Conservation (phyloP, 1,140 invertebrate species). For the Trialeurodes vaporariorum region DNA sequence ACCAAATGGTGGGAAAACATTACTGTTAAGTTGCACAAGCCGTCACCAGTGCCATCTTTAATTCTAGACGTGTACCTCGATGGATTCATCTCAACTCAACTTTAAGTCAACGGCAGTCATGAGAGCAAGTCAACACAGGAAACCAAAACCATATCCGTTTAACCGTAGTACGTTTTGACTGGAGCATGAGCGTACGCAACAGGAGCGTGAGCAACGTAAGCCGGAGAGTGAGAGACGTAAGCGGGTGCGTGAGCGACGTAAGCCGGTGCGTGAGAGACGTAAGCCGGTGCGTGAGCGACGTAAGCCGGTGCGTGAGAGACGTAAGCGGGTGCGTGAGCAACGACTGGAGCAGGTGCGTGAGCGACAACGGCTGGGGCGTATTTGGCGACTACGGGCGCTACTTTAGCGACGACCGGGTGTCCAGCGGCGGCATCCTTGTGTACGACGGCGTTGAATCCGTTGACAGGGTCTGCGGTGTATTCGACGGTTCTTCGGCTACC, state of each 20-base stretch:
- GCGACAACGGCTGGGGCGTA: no score
- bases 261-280: neutral
- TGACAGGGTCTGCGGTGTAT: slow-evolving; percentile 28
- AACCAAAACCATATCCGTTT: no score
- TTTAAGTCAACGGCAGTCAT: no score
- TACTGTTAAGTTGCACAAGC: no score
- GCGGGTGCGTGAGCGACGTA: neutral
- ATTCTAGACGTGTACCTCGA: no score
- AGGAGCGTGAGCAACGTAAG: neutral
- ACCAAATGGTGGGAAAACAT: no score
- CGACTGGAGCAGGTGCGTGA: neutral
- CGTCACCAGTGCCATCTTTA: no score
- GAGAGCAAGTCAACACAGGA: no score
- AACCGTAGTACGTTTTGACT: neutral
- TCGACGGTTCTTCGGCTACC: slow-evolving; percentile 29
- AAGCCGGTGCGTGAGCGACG: neutral
- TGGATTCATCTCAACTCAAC: no score
- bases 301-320: neutral
- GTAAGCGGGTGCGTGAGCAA: neutral
- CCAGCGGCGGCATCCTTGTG: slow-evolving; percentile 17
- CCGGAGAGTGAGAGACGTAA: neutral
- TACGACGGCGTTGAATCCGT: slow-evolving; percentile 25
- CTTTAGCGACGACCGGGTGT: slow-evolving; percentile 11
- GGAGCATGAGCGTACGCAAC: neutral
- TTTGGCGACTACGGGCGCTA: slow-evolving; percentile 28